Base-by-base conservation (phyloP, 2,113 vertebrate genomes). In the Sebastes fasciatus region DNA sequence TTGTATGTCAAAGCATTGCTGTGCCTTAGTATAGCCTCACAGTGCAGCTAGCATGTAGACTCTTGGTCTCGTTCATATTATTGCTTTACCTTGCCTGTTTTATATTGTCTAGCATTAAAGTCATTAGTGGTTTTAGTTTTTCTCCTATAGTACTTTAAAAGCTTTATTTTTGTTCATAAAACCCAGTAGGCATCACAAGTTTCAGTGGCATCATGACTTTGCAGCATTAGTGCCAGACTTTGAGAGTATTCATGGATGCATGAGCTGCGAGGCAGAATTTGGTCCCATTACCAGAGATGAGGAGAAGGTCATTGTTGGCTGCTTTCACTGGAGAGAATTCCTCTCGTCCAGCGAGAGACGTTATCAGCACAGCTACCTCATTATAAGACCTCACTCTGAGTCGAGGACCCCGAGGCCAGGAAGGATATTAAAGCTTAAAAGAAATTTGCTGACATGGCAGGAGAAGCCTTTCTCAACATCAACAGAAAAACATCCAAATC, bases 381-480 rank as follows among this genome's bases (percentile, higher is more conserved):
- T 87, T 84, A 91, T 76, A n/a, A 82, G 66, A 80, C 74, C 88
- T 63, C 43, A 65, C 48, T 66, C 72, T 67, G 78, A 87, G 82
- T 46, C n/a, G 40, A 73, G 40, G 64, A 79, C 83, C 91, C 65
- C 1, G 0, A 71, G 79, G 83, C 58, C 83, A 66, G 43, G 70
- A 55, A 52, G 71, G 78, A 91, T 92, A 91, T 88, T 92, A 87
- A 91, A 90, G 74, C 73, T 80, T 57, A 57, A 64, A 74, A 82
- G 69, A 85, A 92, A 88, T 57, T 60, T 62, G 85, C 91, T 91
- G 93, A 92, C 66, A 54, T 67, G 51, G 86, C 80, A 80, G 52
- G 1, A 71, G 76, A 64, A 73, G 54, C 45, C 40, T 60, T 67
- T 79, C 67, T 70, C 42, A 65, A 76, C 85, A 72, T 79, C 72